phyloP scores from a whole-genome alignment of 1,140 invertebrate species.

The Ceratoteleas bidentatus region DNA sequence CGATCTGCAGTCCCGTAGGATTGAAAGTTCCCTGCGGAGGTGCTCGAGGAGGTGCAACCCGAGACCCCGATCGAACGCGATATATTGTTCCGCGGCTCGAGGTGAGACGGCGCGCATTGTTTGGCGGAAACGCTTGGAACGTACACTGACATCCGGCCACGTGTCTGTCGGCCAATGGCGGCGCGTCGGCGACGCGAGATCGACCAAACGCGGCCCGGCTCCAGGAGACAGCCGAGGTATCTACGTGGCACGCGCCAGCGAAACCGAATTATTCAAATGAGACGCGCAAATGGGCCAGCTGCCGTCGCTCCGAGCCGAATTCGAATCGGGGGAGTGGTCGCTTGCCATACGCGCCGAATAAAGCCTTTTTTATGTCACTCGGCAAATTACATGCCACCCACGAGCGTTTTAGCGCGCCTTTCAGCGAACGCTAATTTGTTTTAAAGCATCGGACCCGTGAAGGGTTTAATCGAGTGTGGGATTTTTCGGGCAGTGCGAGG shows the following conservation, averaged over 20 bases:
- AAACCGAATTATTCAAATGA: slow-evolving; percentile 69
- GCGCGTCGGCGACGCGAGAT: slow-evolving; percentile 22
- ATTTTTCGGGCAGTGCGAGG: too few species aligned
- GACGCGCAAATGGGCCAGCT: slow-evolving; percentile 65
- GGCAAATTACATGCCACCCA: slow-evolving; percentile 57
- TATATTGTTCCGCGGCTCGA: slow-evolving; percentile 58
- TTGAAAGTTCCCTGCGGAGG: slow-evolving; percentile 20
- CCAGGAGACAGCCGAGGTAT: slow-evolving; percentile 59
- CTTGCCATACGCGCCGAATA: slow-evolving; percentile 44
- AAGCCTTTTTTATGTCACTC: slow-evolving; percentile 61
- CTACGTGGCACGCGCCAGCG: slow-evolving; percentile 66
- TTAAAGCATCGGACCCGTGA: too few species aligned
- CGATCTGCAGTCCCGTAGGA: slow-evolving; percentile 38
- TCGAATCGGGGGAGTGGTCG: slow-evolving; percentile 62
- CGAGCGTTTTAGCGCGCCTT: slow-evolving; percentile 23
- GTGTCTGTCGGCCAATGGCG: slow-evolving; percentile 63
- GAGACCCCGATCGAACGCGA: slow-evolving; percentile 59
- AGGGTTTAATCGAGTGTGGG: too few species aligned
- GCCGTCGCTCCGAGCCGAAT: slow-evolving; percentile 61
- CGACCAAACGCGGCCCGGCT: slow-evolving; percentile 57
- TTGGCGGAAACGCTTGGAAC: slow-evolving; percentile 67
- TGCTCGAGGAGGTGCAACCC: slow-evolving; percentile 50
- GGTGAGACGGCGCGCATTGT: slow-evolving; percentile 63
- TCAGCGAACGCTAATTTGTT: neutral
- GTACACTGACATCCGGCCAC: slow-evolving; percentile 68